These are phyloP conservation scores for Paracentrotus lividus DNA, from an alignment of 53 echinoderm and acorn worm genomes.

Conservation along the genomic window DNA sequence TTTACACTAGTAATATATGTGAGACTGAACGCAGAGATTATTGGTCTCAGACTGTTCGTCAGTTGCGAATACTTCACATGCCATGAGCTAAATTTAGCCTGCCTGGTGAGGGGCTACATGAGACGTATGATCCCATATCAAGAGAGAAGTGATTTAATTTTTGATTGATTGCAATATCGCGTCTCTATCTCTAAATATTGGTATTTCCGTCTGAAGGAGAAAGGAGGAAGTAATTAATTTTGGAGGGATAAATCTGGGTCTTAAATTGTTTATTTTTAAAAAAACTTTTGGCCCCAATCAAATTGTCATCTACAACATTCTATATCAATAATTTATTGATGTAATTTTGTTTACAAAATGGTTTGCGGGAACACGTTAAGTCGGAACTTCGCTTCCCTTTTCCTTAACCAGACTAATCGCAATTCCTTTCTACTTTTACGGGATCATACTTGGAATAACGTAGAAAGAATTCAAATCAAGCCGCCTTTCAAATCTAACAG, in stretches of 20 bases:
- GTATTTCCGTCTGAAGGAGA: background rate
- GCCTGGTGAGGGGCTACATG: background rate
- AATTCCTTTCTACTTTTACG: background rate
- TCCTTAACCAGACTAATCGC: background rate
- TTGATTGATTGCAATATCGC: background rate
- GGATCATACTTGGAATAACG: conserved; percentile 8
- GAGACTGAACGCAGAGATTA: background rate
- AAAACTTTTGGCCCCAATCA: background rate
- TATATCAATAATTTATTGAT: background rate
- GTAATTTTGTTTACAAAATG: background rate
- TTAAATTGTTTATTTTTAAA: background rate
- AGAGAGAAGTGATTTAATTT: background rate
- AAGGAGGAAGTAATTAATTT: background rate
- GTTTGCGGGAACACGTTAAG: background rate
- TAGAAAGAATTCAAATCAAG: conserved; percentile 22
- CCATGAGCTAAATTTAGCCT: conserved; percentile 60
- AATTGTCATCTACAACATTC: background rate
- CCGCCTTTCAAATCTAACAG: background rate
- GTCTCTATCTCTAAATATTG: background rate
- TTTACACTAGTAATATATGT: background rate
- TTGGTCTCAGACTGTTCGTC: conserved; percentile 11
- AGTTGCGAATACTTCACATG: conserved; percentile 48
- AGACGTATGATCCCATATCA: conserved; percentile 6
- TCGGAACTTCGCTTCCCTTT: background rate
- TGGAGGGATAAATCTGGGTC: no score